phyloP scores from a whole-genome alignment of 2,888 invertebrate species.

The Leptopilina syphax region DNA sequence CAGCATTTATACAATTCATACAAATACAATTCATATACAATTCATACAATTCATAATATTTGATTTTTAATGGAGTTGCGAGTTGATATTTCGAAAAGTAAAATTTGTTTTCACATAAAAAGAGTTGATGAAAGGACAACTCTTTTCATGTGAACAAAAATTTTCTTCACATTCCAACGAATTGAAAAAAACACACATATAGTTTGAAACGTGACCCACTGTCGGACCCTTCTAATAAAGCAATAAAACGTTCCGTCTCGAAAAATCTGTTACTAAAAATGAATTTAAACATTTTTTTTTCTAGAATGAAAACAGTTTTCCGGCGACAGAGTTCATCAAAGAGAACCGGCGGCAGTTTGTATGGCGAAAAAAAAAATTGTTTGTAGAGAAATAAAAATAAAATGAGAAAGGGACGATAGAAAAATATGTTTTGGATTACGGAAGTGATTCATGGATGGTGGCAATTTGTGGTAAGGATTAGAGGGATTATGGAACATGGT shows the following conservation, averaged over 20 bases:
- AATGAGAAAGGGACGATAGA: not conserved
- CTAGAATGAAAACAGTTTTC: not conserved
- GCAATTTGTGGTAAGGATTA: constrained; percentile 34
- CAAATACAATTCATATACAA: too few relatives aligned
- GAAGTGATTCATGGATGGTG: constrained; percentile 21
- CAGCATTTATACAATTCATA: too few relatives aligned
- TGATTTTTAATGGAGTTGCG: too few relatives aligned
- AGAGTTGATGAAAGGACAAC: not conserved
- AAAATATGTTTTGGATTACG: constrained; percentile 24
- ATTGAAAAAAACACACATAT: not conserved
- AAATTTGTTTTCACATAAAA: not conserved
- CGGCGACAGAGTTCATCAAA: constrained; percentile 30
- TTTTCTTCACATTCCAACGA: not conserved
- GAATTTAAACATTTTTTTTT: constrained; percentile 24
- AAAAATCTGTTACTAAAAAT: constrained; percentile 29
- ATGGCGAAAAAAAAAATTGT: not conserved
- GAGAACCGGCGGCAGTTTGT: constrained; percentile 8
- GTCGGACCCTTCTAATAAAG: not conserved
- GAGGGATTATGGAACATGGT: constrained; percentile 5
- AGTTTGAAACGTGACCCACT: not conserved
- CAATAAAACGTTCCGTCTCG: not conserved
- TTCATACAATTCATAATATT: too few relatives aligned
- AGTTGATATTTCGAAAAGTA: not conserved
- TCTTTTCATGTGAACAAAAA: too few relatives aligned
- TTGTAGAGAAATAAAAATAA: constrained; percentile 20